Evolutionary conservation across 2,797 vertebrate genomes (phyloP), one percentile per base, ranked within the genome.

Genomic region (Ctenopoma kingsleyae): DNA sequence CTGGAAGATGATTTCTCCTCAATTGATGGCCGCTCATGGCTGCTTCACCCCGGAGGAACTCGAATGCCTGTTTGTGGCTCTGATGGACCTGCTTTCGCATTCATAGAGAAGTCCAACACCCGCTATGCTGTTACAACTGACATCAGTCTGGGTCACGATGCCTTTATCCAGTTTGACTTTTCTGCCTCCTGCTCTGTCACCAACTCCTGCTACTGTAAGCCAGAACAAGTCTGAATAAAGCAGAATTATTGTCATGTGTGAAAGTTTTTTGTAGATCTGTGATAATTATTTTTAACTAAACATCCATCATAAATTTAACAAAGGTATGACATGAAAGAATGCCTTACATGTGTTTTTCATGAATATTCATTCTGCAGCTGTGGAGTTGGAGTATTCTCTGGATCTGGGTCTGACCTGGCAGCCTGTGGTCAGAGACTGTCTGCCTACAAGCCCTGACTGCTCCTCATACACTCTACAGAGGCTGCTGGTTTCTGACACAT

Each of bases 61-160:
- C 94, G 97, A 40, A 99, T 99, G 98, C 97, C 98, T 0, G 97
- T 99, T 55, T 99, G 98, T n/a, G 97, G 98, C 51, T 99, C 98
- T 6, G 92, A 95, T 0, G 98, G 98, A 1, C 96, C 98, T 13
- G 98, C 98, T 8, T 96, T 99, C 10, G 98, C 98, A 51, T 99
- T 99, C 88, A 99, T 99, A 6, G 98, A 99, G 87, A 99, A 99
- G 88, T 98, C 98, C 47, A 98, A 96, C 92, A 99, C 96, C 7
- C 97, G 98, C 69, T 99, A 99, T 0, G 96, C 97, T 32, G 95
- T 99, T 56, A 98, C 96, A 80, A 99, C 98, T 1, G 98, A 99
- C 86, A 96, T 99, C 16, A 96, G 95, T 48, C 88, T 99, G 89
- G 97, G 97, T 0, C 96, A 96, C 78, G 97, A 98, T 6, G 96